Evolutionary conservation across 2,113 vertebrate species (phyloP).

Genomic region (Dermatemys mawii): DNA sequence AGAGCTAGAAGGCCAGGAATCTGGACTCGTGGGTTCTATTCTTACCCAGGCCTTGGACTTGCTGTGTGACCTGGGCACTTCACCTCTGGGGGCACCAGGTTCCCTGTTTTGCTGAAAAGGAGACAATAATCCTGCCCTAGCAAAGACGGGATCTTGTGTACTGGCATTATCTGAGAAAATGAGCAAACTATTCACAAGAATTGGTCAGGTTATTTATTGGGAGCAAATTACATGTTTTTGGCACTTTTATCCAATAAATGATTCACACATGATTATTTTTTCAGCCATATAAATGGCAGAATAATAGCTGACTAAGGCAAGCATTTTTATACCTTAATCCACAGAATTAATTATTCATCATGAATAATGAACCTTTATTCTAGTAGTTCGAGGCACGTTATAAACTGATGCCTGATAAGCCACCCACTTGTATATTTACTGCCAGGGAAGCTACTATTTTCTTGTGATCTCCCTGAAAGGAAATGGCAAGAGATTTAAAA

Average conservation of each 20-base stretch:
- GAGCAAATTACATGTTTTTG: background rate
- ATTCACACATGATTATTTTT: background rate
- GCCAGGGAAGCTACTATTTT: background rate
- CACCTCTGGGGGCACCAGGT: background rate
- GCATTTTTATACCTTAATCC: background rate
- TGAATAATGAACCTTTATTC: background rate
- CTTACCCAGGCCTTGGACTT: rapidly evolving
- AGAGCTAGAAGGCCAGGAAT: background rate
- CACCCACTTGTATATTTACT: background rate
- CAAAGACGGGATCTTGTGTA: rapidly evolving
- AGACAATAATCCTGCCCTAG: background rate
- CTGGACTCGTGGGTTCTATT: background rate
- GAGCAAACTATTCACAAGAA: background rate
- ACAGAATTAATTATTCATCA: background rate
- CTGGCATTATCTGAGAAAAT: rapidly evolving
- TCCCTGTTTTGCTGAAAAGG: rapidly evolving
- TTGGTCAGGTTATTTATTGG: background rate
- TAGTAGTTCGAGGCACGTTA: background rate
- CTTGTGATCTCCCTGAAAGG: background rate
- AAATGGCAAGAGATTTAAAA: background rate
- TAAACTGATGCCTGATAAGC: background rate
- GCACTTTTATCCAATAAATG: background rate
- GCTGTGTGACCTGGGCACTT: background rate
- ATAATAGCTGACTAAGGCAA: background rate
- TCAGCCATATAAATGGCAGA: background rate